phyloP scores from a whole-genome alignment of 92 coral and sea anemone species.

The Palythoa grandis region DNA sequence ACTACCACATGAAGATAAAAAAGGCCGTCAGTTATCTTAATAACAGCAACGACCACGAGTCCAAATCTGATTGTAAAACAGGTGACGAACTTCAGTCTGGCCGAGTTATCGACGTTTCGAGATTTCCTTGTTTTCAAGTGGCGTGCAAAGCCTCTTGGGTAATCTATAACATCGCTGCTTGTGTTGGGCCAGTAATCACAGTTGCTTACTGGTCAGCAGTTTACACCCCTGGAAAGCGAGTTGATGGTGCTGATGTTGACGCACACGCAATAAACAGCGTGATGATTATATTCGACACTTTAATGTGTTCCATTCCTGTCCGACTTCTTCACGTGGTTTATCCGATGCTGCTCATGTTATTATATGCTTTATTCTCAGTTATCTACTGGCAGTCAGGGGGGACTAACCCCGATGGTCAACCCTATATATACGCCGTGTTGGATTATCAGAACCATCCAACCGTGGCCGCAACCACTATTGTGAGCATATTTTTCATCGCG shows the following conservation, averaged over 20 bases:
- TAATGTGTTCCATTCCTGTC: constrained; percentile 63
- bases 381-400: constrained; percentile 78
- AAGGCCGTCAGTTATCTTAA: constrained; percentile 9
- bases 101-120: constrained; percentile 39
- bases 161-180: constrained; percentile 64
- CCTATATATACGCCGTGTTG: constrained; percentile 67
- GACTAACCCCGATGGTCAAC: constrained; percentile 60
- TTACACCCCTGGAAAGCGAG: constrained; percentile 53
- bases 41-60: constrained; percentile 33
- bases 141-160: constrained; percentile 79
- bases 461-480: constrained; percentile 45
- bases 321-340: constrained; percentile 71
- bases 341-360: constrained; percentile 48
- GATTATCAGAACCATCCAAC: constrained; percentile 65
- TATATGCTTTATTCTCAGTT: constrained; percentile 65
- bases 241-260: constrained; percentile 64
- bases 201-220: constrained; percentile 72
- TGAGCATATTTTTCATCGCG: constrained; percentile 60
- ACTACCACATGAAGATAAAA: constrained; percentile 44
- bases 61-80: constrained; percentile 1
- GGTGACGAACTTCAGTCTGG: constrained; percentile 5
- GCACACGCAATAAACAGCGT: constrained; percentile 78
- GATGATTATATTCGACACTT: constrained; percentile 64
- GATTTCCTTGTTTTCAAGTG: constrained; percentile 37
- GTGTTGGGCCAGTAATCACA: constrained; percentile 72